Conservation (phyloP, 64 coral and sea anemone species). For the Stichodactyla helianthus region DNA sequence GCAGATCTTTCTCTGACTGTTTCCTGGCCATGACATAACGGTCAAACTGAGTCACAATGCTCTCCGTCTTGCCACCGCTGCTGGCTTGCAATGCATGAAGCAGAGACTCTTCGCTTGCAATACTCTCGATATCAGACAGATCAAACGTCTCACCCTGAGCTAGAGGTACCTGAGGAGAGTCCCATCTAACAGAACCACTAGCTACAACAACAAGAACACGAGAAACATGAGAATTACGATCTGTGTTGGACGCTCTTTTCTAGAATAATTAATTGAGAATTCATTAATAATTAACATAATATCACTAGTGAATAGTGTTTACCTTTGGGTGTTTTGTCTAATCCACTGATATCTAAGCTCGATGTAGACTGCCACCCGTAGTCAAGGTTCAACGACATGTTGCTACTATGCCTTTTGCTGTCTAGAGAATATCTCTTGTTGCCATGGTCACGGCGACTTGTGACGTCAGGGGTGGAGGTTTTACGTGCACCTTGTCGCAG, state of each 20-base stretch:
- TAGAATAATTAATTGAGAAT: neutral
- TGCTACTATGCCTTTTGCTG: conserved; percentile 11
- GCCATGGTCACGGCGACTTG: neutral
- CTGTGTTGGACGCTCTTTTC: neutral
- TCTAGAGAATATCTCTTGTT: neutral
- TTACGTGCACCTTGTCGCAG: neutral
- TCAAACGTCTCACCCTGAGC: conserved; percentile 19
- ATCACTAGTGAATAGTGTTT: neutral
- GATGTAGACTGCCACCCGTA: conserved; percentile 17
- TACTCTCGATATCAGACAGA: conserved; percentile 20
- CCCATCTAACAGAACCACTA: neutral
- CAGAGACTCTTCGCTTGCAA: conserved; percentile 2
- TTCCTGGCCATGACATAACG: conserved; percentile 50
- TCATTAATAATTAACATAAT: neutral
- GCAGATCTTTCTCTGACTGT: conserved; percentile 35
- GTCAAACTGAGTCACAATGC: conserved; percentile 46
- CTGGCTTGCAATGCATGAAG: neutral
- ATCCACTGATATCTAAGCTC: conserved; percentile 6
- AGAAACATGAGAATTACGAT: neutral
- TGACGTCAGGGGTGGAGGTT: conserved; percentile 18
- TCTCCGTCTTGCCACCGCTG: conserved; percentile 2
- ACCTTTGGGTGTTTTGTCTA: conserved; percentile 6
- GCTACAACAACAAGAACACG: neutral
- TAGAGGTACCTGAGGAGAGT: conserved; percentile 14
- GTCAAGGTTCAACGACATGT: conserved; percentile 15